Conservation (phyloP, 2,113 vertebrate species). For the Ageneiosus marmoratus region DNA sequence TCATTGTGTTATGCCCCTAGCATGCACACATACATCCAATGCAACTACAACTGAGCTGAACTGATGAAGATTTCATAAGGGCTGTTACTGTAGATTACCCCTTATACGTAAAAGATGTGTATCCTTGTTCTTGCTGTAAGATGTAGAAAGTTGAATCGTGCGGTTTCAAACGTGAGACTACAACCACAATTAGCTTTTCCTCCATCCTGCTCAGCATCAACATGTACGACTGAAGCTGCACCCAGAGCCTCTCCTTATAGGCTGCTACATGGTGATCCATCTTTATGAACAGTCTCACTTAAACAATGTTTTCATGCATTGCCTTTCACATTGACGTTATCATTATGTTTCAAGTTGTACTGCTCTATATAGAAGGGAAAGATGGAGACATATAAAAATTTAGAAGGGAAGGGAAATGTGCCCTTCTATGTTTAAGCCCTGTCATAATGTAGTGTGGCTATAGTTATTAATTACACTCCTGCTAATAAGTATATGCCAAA, state of each 20-base stretch:
- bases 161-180: neutral
- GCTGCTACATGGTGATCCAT: neutral
- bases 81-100: neutral
- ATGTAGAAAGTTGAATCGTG: neutral
- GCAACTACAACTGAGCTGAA: neutral
- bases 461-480: constrained; percentile 8
- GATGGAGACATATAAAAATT: neutral
- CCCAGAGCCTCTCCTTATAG: neutral
- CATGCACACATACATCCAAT: neutral
- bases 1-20: neutral
- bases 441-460: neutral
- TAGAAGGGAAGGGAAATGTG: neutral
- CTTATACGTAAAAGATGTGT: neutral
- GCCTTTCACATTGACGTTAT: no score
- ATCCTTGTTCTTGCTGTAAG: neutral
- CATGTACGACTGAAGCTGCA: neutral
- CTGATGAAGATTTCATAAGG: neutral
- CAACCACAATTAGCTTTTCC: neutral
- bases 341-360: neutral
- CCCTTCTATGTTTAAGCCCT: no score
- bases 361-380: neutral
- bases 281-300: neutral
- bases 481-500: constrained; percentile 1
- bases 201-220: neutral
- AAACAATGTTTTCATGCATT: neutral